A percentile compares a stretch with the other conserved stretches of the same genome.
These are phyloP conservation scores for Hydractinia symbiolongicarpus DNA, from an alignment of 30 jellyfish, hydroid and myxozoan species.

Conservation along the genomic window DNA sequence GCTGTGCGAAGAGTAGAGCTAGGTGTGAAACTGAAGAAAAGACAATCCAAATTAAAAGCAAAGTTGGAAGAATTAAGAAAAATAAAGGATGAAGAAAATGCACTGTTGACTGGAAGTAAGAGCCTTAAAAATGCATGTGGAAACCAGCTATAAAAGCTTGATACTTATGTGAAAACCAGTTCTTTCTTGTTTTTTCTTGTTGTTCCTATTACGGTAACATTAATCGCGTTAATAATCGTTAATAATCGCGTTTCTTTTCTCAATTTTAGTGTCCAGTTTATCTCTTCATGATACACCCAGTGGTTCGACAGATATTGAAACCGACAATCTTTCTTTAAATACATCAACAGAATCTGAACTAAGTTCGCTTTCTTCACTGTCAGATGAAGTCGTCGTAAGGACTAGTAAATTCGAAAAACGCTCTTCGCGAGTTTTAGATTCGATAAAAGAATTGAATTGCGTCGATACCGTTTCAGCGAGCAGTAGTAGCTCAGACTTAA, in stretches of 20 bases:
- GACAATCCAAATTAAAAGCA: slow-evolving; percentile 54
- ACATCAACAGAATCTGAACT: slow-evolving; percentile 41
- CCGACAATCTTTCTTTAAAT: slow-evolving; percentile 25
- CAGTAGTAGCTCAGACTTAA: slow-evolving; percentile 1
- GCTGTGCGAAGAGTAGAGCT: slow-evolving; percentile 77
- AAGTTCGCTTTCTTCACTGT: slow-evolving; percentile 22
- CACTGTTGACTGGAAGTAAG: slow-evolving; percentile 39
- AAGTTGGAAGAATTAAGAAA: slow-evolving; percentile 46
- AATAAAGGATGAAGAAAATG: slow-evolving; percentile 40
- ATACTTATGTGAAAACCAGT: neutral
- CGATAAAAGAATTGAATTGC: slow-evolving; percentile 66
- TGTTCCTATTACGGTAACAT: neutral
- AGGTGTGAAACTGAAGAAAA: slow-evolving; percentile 50
- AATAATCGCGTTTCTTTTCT: neutral
- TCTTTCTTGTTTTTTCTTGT: neutral
- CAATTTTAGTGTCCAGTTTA: neutral
- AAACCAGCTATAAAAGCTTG: neutral
- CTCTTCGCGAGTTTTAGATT: slow-evolving; percentile 44
- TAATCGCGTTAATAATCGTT: neutral
- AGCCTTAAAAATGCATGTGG: neutral
- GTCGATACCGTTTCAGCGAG: slow-evolving; percentile 29
- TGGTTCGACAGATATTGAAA: neutral
- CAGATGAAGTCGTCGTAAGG: slow-evolving; percentile 51
- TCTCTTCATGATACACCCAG: neutral
- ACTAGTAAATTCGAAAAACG: slow-evolving; percentile 73